These are phyloP conservation scores for Anhinga rufa DNA, from an alignment of 2,113 vertebrate species.

Conservation along the genomic window DNA sequence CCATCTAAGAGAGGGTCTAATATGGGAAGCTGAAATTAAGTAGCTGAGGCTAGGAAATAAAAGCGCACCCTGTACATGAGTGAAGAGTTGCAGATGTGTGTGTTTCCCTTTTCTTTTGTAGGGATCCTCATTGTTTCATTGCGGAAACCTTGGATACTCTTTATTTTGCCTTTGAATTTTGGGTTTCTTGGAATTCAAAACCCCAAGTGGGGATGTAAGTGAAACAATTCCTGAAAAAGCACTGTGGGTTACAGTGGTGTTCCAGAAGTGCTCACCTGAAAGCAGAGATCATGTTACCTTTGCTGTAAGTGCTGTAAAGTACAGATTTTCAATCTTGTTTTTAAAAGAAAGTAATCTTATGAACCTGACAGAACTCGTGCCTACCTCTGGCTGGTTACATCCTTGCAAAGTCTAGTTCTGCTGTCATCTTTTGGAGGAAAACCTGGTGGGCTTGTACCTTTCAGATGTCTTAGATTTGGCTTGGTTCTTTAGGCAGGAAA, in stretches of 20 bases:
- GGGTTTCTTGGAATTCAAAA: background rate
- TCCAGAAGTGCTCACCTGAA: background rate
- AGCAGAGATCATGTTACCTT: background rate
- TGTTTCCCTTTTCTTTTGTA: background rate
- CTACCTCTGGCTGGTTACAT: background rate
- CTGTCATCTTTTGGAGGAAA: background rate
- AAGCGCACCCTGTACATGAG: background rate
- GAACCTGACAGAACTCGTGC: background rate
- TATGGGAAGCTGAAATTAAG: background rate
- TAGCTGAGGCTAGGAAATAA: background rate
- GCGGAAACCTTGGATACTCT: background rate
- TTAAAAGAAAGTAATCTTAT: background rate
- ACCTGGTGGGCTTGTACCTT: background rate
- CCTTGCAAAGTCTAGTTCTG: background rate
- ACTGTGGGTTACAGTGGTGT: background rate
- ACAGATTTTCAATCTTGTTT: background rate
- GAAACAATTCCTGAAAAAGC: background rate
- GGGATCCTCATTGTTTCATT: background rate
- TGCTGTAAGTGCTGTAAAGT: background rate
- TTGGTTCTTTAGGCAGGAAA: background rate
- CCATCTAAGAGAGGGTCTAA: background rate
- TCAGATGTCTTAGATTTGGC: background rate
- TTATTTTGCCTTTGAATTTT: background rate
- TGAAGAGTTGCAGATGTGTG: background rate
- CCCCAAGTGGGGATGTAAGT: background rate